Conservation (phyloP, 2,797 vertebrate genomes). For the Rhynchonycteris naso region DNA sequence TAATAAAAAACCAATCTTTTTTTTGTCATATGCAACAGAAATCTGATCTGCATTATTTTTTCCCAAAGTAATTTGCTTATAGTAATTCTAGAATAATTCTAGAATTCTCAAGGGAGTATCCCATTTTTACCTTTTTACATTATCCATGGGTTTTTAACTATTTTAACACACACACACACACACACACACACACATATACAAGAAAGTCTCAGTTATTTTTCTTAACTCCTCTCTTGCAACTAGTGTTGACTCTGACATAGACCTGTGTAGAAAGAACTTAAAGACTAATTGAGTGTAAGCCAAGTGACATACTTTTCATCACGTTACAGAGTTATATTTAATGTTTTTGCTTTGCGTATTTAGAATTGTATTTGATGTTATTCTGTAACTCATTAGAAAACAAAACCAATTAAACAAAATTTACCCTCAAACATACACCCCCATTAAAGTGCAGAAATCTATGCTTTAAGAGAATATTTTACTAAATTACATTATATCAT, state of each 20-base stretch:
- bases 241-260: constrained; percentile 46
- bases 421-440: accelerated
- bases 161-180: constrained; percentile 29
- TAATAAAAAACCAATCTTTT: not conserved
- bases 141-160: not conserved
- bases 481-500: not conserved
- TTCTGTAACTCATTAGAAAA: constrained; percentile 34
- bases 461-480: not conserved
- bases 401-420: not conserved
- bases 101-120: constrained; percentile 13
- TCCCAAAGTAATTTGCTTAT: not conserved
- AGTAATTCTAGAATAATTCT: constrained; percentile 49
- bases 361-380: not conserved
- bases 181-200: not conserved
- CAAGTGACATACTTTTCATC: constrained; percentile 72
- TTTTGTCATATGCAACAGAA: not conserved
- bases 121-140: not conserved
- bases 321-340: constrained; percentile 28
- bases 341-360: constrained; percentile 49
- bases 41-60: constrained; percentile 55
- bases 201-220: constrained; percentile 58
- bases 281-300: constrained; percentile 74
- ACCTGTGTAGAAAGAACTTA: not conserved
- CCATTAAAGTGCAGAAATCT: not conserved
- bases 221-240: constrained; percentile 66